Conservation (phyloP, 2,888 invertebrate species). For the Hecatera dysodea region DNA sequence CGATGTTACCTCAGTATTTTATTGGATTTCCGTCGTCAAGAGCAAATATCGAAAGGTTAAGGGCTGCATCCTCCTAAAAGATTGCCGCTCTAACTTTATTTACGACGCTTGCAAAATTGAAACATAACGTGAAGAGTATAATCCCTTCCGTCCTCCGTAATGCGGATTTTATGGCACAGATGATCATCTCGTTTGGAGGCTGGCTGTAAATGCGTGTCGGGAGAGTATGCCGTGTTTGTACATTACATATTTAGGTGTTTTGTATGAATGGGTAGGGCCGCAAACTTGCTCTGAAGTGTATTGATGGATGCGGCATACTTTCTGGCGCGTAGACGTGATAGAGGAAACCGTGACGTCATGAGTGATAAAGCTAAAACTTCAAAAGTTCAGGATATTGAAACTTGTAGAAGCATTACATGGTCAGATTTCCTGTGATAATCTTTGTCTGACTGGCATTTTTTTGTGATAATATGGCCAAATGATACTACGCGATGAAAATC, state of each 20-base stretch:
- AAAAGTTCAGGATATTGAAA: neutral
- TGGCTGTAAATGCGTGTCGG: conserved; percentile 43
- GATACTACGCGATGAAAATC: neutral
- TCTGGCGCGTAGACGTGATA: conserved; percentile 18
- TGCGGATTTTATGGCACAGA: conserved; percentile 61
- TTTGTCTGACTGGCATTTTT: neutral
- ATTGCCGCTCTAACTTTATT: conserved; percentile 62
- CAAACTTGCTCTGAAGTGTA: conserved; percentile 32
- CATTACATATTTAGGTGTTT: conserved; percentile 43
- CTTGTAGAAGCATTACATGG: no score
- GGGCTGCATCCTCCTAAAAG: conserved; percentile 55
- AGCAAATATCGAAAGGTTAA: conserved; percentile 64
- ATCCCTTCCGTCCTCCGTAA: conserved; percentile 57
- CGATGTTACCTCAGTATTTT: conserved; percentile 64
- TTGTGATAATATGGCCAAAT: neutral
- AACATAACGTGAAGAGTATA: conserved; percentile 57
- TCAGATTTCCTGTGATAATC: neutral
- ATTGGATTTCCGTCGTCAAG: conserved; percentile 64
- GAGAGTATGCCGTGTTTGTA: conserved; percentile 26
- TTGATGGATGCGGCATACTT: conserved; percentile 49
- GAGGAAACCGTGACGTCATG: conserved; percentile 15
- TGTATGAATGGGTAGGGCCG: conserved; percentile 24
- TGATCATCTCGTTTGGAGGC: conserved; percentile 47
- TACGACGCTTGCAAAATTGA: conserved; percentile 64
- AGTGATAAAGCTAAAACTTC: neutral